A percentile compares a stretch with the other conserved stretches of the same genome.
Conservation (phyloP, 2,888 invertebrate genomes). For the Myathropa florea region DNA sequence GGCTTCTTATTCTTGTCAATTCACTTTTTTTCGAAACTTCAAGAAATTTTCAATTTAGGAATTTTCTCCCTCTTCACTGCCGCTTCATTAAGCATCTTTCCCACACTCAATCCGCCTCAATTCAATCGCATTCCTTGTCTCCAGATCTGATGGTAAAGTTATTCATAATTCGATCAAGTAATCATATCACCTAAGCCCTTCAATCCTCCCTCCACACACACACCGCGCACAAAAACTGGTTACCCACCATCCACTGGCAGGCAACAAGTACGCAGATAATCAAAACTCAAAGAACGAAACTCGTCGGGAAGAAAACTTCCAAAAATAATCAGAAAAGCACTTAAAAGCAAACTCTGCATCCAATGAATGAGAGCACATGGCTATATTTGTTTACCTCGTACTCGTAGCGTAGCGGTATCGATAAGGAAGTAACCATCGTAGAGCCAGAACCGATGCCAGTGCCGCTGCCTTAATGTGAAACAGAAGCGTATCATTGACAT, state of each 20-base stretch:
- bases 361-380: slow-evolving; percentile 4
- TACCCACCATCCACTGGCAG: not conserved
- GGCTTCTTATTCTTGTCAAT: too few species aligned
- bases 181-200: not conserved
- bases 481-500: slow-evolving; percentile 23
- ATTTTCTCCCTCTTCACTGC: too few species aligned
- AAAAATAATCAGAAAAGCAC: slow-evolving; percentile 30
- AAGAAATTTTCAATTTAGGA: too few species aligned
- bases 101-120: too few species aligned
- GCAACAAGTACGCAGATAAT: not conserved
- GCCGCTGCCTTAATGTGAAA: not conserved
- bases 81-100: not conserved
- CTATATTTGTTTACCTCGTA: slow-evolving; percentile 4
- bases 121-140: not conserved
- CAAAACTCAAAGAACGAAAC: not conserved
- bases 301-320: slow-evolving; percentile 1
- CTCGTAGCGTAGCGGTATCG: not conserved
- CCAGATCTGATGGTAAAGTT: not conserved
- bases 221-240: not conserved
- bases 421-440: not conserved
- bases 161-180: not conserved
- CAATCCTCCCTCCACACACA: not conserved
- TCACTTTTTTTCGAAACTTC: too few species aligned
- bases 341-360: not conserved
- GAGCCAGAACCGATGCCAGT: not conserved